These are phyloP conservation scores for Oncorhynchus masou DNA, from an alignment of 2,113 vertebrate species.

Conservation along the genomic window DNA sequence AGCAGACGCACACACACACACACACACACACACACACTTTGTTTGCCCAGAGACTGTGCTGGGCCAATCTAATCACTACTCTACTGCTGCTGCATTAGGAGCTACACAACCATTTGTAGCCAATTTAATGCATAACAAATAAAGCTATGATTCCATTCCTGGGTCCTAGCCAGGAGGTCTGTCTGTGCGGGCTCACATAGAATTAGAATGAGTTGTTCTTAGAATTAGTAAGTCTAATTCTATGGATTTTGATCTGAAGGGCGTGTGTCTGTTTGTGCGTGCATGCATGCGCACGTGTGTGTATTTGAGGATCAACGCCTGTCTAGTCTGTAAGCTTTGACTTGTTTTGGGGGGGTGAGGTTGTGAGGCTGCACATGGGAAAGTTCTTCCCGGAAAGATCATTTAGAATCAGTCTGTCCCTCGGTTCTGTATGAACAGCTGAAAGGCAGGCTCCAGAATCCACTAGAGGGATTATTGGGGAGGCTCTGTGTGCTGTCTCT, in stretches of 20 bases:
- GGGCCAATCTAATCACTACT: conserved; percentile 32
- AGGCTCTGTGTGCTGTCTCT: no score
- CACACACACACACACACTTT: no score
- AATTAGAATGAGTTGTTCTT: not conserved
- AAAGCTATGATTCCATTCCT: conserved; percentile 27
- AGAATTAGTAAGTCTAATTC: not conserved
- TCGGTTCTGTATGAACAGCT: no score
- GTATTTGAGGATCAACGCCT: not conserved
- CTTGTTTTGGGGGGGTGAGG: no score
- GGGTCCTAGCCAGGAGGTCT: not conserved
- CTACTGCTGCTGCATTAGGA: conserved; percentile 33
- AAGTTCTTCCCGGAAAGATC: no score
- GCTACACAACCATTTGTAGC: conserved; percentile 35
- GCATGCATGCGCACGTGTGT: conserved; percentile 14
- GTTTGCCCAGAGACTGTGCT: not conserved
- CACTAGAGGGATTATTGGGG: no score
- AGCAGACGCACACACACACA: no score
- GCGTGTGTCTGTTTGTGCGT: not conserved
- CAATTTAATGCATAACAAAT: conserved; percentile 43
- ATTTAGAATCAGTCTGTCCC: no score
- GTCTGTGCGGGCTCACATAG: not conserved
- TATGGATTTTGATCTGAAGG: not conserved
- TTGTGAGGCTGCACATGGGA: no score
- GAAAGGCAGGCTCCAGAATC: no score
- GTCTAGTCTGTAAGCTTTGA: no score